Evolutionary conservation across 2,888 invertebrate species (phyloP), one percentile per base, ranked within the genome.

Genomic region (Chouioia cunea): DNA sequence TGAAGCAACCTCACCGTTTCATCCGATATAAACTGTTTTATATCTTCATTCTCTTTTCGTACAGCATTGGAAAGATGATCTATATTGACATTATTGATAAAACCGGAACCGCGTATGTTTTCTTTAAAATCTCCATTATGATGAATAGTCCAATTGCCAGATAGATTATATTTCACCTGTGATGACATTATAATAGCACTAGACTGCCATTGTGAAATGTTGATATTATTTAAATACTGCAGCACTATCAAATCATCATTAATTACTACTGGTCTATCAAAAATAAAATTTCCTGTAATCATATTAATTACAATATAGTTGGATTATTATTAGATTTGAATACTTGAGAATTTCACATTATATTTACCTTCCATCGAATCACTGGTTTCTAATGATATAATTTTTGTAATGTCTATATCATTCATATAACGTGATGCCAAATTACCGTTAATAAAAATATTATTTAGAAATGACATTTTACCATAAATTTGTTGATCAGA

Each of bases 91-190:
- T 43, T 36, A 36, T 73, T 73, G 4, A 73, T 58, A 2, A 12
- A 52, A 44, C 64, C 58, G n/a, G 52, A 70, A 12, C 59, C 56
- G 22, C 18, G 1, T n/a, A 73, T 0, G 12, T 71, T 62, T 50
- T 83, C 79, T n/a, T 80, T 73, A 48, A 88, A 86, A 44, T 80
- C 76, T 16, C 88, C 76, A 66, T 86, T 83, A 4, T 83, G 82
- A 27, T 79, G 70, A 0, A 88, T 75, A 2, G 79, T 85, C 89
- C 90, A 90, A 43, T 86, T 84, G 4, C 88, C 87, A 12, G 80
- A 81, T 6, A 90, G 82, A 4, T 79, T 78, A 77, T 89, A 88
- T 10, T 79, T 75, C 0, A 79, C 46, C 2, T 65, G 54, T 50
- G 63, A 66, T 14, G 46, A 70, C 14, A 52, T 77, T 2, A 56